Percentiles rank a stretch among this genome's conserved stretches.
Conservation (phyloP, 2,797 vertebrate genomes). For the Enteromius paludinosus region DNA sequence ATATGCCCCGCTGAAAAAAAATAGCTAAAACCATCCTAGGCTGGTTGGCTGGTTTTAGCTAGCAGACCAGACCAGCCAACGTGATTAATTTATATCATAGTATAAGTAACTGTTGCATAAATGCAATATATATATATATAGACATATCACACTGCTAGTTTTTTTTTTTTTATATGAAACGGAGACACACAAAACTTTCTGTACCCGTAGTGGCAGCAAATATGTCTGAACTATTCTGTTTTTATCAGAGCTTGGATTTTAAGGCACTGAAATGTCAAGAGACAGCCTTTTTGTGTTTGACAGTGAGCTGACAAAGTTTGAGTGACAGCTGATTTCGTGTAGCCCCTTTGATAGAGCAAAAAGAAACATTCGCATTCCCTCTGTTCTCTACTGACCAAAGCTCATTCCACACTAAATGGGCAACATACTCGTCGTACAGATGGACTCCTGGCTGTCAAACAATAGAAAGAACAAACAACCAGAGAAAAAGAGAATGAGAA, state of each 20-base stretch:
- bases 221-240: background rate
- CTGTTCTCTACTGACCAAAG: constrained; percentile 24
- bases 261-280: background rate
- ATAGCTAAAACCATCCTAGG: no score
- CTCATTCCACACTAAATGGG: constrained; percentile 21
- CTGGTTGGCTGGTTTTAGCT: no score
- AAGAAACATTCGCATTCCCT: background rate
- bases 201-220: background rate
- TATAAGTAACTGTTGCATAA: background rate
- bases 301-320: background rate
- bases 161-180: background rate
- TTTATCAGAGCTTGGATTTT: background rate
- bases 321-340: constrained; percentile 13
- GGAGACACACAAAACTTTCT: background rate
- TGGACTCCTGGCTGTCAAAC: constrained; percentile 28
- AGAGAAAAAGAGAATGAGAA: background rate
- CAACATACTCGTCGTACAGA: constrained; percentile 22
- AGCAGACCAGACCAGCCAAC: no score
- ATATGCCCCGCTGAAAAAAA: no score
- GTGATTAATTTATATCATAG: no score
- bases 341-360: background rate
- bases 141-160: background rate
- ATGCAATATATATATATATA: background rate
- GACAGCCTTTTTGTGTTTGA: background rate
- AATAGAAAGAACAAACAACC: constrained; percentile 27